Evolutionary conservation across 2,888 invertebrate genomes (phyloP), one percentile per base, ranked within the genome.

Genomic region (Hymenopus coronatus): DNA sequence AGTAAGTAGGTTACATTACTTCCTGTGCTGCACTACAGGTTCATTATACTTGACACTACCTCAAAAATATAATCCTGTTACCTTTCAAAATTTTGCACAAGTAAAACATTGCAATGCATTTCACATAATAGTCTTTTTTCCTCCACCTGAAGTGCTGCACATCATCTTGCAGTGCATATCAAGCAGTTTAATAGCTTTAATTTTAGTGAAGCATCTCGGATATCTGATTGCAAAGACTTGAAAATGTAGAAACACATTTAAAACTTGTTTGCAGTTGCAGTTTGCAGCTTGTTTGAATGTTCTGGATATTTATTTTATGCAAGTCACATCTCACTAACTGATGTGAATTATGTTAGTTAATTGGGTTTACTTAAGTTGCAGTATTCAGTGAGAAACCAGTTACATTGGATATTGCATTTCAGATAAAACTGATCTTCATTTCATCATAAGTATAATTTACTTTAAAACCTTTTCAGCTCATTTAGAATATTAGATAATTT

Each of bases 1-100:
- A 91, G 91, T 91, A 91, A 91, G 91, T 91, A 90, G 89, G 87
- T 82, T 88, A 89, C 30, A 84, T 82, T 83, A 88, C 84, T 88
- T 87, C 88, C 88, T 88, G 88, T 88, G 85, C 54, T 54, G 54
- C 54, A 54, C 54, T 70, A 70, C 54, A 70, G 54, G 54, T 70
- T 20, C 85, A 54, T 27, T 33, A 0, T 83, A 87, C 83, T 83
- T 28, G 15, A 83, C 54, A 33, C 84, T 15, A 15, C 4, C 20
- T 54, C 3, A 54, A 54, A 40, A 54, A 15, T 3, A 54, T 1
- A 14, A 70, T 70, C 54, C 15, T 25, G 4, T 20, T 20, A 25
- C 54, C 54, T 70, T 70, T 70, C 20, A 70, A 70, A 70, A 70
- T 20, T 70, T 20, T 70, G 54, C 54, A 70, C 20, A 70, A 70